These are phyloP conservation scores for Sitobion miscanthi DNA, from an alignment of 1,140 invertebrate species.

Conservation along the genomic window DNA sequence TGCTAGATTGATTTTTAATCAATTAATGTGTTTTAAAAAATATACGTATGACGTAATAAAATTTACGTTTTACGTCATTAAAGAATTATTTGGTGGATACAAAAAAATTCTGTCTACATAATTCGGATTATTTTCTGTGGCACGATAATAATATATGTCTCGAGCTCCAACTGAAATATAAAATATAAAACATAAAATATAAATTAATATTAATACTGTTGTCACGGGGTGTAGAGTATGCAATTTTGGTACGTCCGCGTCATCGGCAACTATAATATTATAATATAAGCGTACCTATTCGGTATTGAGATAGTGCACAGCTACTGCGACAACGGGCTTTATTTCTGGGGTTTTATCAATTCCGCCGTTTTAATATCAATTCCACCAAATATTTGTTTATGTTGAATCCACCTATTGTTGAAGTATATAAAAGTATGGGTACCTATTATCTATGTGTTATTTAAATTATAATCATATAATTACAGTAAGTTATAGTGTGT, in stretches of 20 bases:
- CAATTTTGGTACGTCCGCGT: conserved; percentile 40
- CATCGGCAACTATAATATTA: background rate
- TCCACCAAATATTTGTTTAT: no score
- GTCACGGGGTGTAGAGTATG: conserved; percentile 12
- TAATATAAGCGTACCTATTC: background rate
- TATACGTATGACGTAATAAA: background rate
- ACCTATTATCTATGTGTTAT: no score
- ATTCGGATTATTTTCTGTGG: background rate
- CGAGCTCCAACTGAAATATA: background rate
- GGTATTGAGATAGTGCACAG: background rate
- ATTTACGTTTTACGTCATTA: background rate
- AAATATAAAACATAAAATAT: no score
- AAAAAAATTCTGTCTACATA: background rate
- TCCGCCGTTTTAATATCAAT: no score
- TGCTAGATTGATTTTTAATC: background rate
- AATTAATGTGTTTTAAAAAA: background rate
- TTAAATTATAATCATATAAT: no score
- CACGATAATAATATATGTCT: background rate
- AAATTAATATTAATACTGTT: background rate
- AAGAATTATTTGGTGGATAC: background rate
- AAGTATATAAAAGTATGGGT: no score
- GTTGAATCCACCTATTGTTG: no score
- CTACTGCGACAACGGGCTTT: background rate
- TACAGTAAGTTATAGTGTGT: no score
- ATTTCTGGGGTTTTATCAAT: background rate